Conservation (phyloP, 2,797 vertebrate species). For the Erpetoichthys calabaricus region DNA sequence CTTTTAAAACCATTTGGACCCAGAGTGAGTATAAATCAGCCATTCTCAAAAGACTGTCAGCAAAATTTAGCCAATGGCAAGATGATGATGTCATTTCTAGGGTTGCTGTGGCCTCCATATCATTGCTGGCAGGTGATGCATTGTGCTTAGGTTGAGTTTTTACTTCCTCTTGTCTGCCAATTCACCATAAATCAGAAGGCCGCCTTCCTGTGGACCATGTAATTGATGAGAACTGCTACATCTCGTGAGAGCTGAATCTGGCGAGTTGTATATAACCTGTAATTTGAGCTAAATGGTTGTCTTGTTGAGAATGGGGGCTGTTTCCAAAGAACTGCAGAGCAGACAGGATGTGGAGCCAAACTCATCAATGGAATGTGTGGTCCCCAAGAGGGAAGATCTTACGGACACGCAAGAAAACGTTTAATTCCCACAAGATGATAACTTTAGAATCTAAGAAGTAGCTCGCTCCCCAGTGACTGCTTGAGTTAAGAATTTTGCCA, state of each 20-base stretch:
- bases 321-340: too few relatives aligned
- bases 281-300: too few relatives aligned
- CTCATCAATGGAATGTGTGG: neutral
- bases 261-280: neutral
- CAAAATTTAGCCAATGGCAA: neutral
- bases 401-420: too few relatives aligned
- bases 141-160: neutral
- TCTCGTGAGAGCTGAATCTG: neutral
- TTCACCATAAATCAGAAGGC: neutral
- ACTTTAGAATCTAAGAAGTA: too few relatives aligned
- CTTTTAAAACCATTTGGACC: constrained; percentile 2
- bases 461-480: too few relatives aligned
- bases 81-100: constrained; percentile 4
- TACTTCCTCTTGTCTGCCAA: neutral
- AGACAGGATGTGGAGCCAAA: neutral
- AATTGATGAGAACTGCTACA: neutral
- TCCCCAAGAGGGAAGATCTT: too few relatives aligned
- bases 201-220: neutral
- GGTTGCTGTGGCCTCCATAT: neutral
- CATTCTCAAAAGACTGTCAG: neutral
- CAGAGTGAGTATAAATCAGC: constrained; percentile 6
- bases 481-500: too few relatives aligned
- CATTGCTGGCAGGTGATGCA: constrained; percentile 2
- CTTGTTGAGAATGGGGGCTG: too few relatives aligned
- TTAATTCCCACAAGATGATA: too few relatives aligned